These are phyloP conservation scores for Coendou prehensilis DNA, from an alignment of 2,797 vertebrate species.

Conservation along the genomic window DNA sequence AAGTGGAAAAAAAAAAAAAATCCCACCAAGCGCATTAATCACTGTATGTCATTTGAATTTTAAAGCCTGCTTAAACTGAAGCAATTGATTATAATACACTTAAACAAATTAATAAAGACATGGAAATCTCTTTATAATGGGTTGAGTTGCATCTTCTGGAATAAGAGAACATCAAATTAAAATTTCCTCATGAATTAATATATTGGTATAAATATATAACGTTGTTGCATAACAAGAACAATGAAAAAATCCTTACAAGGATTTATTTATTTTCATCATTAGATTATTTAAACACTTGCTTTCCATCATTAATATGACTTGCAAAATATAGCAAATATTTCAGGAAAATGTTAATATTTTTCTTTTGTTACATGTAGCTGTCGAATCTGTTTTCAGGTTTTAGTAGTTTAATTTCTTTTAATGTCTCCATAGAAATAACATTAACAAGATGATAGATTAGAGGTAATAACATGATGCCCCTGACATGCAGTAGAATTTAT, in stretches of 20 bases:
- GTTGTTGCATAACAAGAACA: background rate
- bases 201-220: background rate
- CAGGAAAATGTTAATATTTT: conserved; percentile 65
- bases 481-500: conserved; percentile 73
- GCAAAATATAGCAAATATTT: background rate
- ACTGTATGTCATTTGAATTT: background rate
- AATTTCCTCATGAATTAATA: background rate
- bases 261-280: background rate
- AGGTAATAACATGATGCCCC: conserved; percentile 70
- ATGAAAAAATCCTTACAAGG: background rate
- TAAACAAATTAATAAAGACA: background rate
- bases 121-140: background rate
- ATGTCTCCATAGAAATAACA: conserved; percentile 78
- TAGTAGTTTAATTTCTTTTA: conserved; percentile 79
- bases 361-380: conserved; percentile 62
- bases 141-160: background rate
- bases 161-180: conserved; percentile 13
- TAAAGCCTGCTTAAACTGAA: background rate
- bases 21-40: background rate
- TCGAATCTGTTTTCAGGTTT: conserved; percentile 70
- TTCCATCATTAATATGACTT: background rate
- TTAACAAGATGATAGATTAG: conserved; percentile 81
- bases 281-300: conserved; percentile 3
- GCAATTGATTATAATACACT: background rate
- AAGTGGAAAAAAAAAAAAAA: background rate